A percentile compares a stretch with the other conserved stretches of the same genome.
These are phyloP conservation scores for Xylota sylvarum DNA, from an alignment of 2,888 invertebrate species.

Conservation along the genomic window DNA sequence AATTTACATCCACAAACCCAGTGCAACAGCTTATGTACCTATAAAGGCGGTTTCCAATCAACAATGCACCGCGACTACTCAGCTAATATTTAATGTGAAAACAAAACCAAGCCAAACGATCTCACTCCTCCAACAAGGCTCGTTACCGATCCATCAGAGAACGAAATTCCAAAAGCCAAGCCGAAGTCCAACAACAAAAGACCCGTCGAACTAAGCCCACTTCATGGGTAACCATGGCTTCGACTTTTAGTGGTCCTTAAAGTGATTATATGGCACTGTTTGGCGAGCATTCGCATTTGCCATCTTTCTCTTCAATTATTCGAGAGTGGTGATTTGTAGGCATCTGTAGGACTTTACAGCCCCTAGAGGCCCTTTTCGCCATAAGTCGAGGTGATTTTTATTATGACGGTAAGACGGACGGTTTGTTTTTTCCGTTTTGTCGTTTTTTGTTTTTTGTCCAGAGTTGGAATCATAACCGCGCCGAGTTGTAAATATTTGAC, in stretches of 20 bases:
- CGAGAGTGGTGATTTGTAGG: conserved; percentile 71
- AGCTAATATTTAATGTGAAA: conserved; percentile 30
- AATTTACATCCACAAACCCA: background rate
- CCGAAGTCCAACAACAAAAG: conserved; percentile 13
- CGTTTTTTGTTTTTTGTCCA: background rate
- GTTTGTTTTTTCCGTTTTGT: no score
- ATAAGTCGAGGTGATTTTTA: conserved; percentile 56
- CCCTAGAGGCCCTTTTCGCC: conserved; percentile 46
- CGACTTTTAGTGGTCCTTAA: conserved; percentile 72
- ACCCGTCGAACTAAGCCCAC: conserved; percentile 23
- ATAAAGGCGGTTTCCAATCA: background rate
- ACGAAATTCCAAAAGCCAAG: conserved; percentile 41
- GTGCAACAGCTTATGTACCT: background rate
- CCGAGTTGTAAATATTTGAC: conserved; percentile 74
- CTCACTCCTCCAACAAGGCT: conserved; percentile 41
- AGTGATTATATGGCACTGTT: conserved; percentile 76
- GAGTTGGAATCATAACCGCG: conserved; percentile 50
- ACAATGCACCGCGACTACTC: background rate
- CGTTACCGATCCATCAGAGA: conserved; percentile 59
- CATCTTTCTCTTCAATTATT: conserved; percentile 68
- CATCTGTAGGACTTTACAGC: conserved; percentile 57
- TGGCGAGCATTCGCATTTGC: conserved; percentile 56
- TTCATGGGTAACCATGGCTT: conserved; percentile 41
- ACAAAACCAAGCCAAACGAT: conserved; percentile 1
- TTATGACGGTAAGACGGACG: conserved; percentile 33